These are phyloP conservation scores for Coecobrya sp. DNA, from an alignment of 2,888 invertebrate species.

Conservation along the genomic window DNA sequence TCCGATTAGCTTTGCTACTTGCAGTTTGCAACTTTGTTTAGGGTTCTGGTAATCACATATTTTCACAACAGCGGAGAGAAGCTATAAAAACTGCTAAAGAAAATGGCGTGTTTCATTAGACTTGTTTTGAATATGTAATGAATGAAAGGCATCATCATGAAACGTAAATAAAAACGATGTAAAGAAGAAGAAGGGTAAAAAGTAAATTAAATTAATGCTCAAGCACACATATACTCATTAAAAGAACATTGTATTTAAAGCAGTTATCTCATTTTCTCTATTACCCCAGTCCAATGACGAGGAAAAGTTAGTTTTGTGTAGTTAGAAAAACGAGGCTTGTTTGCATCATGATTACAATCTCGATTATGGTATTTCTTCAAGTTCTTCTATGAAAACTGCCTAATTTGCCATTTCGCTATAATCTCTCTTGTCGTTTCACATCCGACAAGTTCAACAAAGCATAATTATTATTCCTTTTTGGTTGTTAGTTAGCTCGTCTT, in stretches of 20 bases:
- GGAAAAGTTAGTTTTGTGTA: not conserved
- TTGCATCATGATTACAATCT: slow-evolving; percentile 13
- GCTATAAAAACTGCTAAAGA: slow-evolving; percentile 27
- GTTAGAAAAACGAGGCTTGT: not conserved
- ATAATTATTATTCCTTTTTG: slow-evolving; percentile 11
- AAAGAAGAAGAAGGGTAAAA: slow-evolving; percentile 47
- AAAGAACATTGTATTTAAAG: slow-evolving; percentile 40
- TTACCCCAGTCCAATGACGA: not conserved
- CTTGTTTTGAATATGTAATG: slow-evolving; percentile 23
- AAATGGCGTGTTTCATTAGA: slow-evolving; percentile 59
- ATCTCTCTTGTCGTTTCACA: slow-evolving; percentile 52
- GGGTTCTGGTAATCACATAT: not conserved
- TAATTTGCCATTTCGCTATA: slow-evolving; percentile 68
- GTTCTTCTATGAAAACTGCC: slow-evolving; percentile 11
- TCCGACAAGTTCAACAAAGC: slow-evolving; percentile 51
- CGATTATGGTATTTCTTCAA: slow-evolving; percentile 21
- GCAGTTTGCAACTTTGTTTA: not conserved
- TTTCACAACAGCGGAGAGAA: not conserved
- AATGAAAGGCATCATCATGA: slow-evolving; percentile 22
- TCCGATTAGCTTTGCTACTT: not conserved
- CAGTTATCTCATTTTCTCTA: slow-evolving; percentile 52
- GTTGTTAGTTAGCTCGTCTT: slow-evolving; percentile 22
- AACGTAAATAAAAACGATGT: slow-evolving; percentile 2
- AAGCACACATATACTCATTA: slow-evolving; percentile 82
- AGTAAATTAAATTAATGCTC: slow-evolving; percentile 84